Base-by-base conservation (phyloP, 2,113 vertebrate species). In the Daphoenositta chrysoptera region DNA sequence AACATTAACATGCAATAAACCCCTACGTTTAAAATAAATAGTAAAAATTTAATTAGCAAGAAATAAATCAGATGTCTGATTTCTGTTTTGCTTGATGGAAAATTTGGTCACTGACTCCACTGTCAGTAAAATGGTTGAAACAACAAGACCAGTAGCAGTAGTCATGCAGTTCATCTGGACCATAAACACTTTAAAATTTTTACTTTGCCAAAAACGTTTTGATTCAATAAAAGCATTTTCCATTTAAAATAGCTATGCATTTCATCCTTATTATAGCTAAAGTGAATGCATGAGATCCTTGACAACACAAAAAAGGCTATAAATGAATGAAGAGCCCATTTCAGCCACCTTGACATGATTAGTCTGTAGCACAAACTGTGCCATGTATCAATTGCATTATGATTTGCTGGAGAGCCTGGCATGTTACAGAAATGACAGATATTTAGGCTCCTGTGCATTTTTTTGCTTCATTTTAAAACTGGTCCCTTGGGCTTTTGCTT, bases 381-480 rank as follows among this genome's bases (percentile, higher is more conserved):
- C 35, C 69, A 63, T 4, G 0, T 57, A 70, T 44, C 64, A 83
- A 5, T 39, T 79, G 23, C 75, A 66, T 28, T 69, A 20, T 27
- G 47, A 83, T 68, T 90, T 85, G 31, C 47, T 20, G 15, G 27
- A 72, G 37, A 69, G 57, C 53, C 57, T 42, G 60, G 18, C 21
- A 10, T 53, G 54, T 35, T 73, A 76, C 19, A 85, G 51, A 93
- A 94, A 80, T 54, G 48, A 56, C 37, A 71, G 57, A 57, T 79
- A 83, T 75, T 95, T 72, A 69, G 54, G 73, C 50, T 93, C 65
- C 64, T 61, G 44, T 86, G 51, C 58, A 28, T 54, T 90, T 84
- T 94, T 90, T n/a, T n/a, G 2, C 80, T 90, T 73, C 51, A 72
- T 96, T 95, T 93, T 45, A 76, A 93, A 93, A 87, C 26, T 37